phyloP scores from a whole-genome alignment of 2,113 vertebrate species.

The Lophochroa leadbeateri region DNA sequence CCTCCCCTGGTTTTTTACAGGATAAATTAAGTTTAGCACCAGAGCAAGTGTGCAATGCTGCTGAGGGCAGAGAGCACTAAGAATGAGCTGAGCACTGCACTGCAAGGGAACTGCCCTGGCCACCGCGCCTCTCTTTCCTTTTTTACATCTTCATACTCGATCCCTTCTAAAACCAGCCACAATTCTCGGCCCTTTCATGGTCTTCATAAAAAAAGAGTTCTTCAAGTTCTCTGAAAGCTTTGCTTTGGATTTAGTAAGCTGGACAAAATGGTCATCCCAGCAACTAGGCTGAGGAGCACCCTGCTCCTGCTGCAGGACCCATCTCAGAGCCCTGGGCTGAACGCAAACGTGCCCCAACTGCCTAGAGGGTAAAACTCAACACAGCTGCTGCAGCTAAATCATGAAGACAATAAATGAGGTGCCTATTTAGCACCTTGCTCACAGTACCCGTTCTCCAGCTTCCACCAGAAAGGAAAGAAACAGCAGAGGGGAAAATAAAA shows the following conservation, averaged over 20 bases:
- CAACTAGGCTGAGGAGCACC: not conserved
- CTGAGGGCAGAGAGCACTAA: not conserved
- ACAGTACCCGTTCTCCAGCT: not conserved
- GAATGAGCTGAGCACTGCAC: not conserved
- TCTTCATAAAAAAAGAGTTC: not conserved
- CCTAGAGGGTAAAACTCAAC: not conserved
- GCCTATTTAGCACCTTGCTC: not conserved
- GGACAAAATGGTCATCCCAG: not conserved
- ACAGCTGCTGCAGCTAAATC: not conserved
- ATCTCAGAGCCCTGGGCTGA: not conserved
- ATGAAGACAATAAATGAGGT: not conserved
- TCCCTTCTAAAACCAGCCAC: not conserved
- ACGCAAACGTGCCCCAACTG: rapidly evolving
- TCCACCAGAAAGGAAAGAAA: not conserved
- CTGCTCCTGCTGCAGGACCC: not conserved
- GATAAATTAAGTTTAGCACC: not conserved
- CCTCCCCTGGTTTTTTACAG: not conserved
- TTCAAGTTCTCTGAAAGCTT: not conserved
- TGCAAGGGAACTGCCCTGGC: not conserved
- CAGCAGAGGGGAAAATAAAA: not conserved
- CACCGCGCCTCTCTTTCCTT: not conserved
- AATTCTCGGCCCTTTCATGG: not conserved
- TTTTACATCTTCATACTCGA: not conserved
- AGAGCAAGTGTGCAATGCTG: not conserved
- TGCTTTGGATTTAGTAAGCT: not conserved